phyloP scores from a whole-genome alignment of 2,113 vertebrate species.

The Microcebus jonahi region DNA sequence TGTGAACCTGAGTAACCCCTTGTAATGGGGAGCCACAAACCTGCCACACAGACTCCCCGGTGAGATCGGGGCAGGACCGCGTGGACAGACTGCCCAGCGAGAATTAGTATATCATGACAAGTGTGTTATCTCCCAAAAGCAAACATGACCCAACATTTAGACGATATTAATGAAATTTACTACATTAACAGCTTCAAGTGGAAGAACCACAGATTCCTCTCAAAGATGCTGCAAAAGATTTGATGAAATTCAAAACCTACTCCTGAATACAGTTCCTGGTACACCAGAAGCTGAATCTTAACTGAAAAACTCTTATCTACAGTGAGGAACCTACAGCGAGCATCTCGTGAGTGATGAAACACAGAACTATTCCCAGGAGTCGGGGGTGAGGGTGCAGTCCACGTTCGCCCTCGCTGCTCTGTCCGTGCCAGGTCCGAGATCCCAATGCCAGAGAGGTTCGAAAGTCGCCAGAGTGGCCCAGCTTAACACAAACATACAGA shows the following conservation, averaged over 20 bases:
- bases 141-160: background rate
- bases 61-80: background rate
- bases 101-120: background rate
- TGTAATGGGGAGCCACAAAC: too few relatives aligned
- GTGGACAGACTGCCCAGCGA: too few relatives aligned
- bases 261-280: background rate
- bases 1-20: background rate
- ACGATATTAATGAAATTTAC: background rate
- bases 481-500: background rate
- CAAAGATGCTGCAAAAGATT: background rate
- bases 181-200: background rate
- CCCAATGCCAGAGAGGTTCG: background rate
- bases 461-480: background rate
- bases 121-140: background rate
- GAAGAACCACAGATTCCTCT: background rate
- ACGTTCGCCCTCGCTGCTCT: background rate
- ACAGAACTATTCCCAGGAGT: background rate
- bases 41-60: background rate
- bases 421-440: fast-evolving
- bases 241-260: background rate
- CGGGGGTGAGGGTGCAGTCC: background rate
- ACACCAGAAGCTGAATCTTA: background rate
- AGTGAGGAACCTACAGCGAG: too few relatives aligned
- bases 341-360: background rate
- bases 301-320: background rate